A percentile compares a stretch with the other conserved stretches of the same genome.
Evolutionary conservation across 2,888 invertebrate genomes (phyloP).

Genomic region (Chrysina gloriosa): DNA sequence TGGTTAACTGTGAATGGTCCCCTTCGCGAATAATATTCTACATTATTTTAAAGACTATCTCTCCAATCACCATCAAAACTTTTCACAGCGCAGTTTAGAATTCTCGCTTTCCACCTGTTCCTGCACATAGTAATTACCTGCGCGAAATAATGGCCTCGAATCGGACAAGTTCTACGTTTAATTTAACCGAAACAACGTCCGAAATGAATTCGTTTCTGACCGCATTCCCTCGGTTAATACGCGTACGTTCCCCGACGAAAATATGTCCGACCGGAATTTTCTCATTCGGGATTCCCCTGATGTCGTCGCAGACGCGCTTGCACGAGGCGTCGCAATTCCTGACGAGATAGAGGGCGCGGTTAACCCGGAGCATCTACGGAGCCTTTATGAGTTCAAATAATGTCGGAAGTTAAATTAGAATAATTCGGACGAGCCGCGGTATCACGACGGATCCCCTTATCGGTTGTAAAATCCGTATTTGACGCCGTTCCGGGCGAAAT

Average conservation of each 20-base stretch:
- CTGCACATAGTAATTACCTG: no score
- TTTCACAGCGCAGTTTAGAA: no score
- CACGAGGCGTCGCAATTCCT: background rate
- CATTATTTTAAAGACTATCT: no score
- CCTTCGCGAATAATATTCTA: no score
- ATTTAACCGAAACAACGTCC: background rate
- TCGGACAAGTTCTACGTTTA: no score
- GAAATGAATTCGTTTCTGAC: background rate
- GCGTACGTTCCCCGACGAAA: background rate
- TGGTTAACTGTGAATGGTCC: no score
- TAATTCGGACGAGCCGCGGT: conserved; percentile 5
- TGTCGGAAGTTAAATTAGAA: conserved; percentile 34
- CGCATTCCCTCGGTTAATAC: conserved; percentile 8
- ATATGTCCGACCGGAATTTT: conserved; percentile 4
- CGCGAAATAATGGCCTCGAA: no score
- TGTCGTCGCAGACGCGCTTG: background rate
- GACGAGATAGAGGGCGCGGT: background rate
- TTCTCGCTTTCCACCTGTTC: no score
- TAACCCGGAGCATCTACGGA: background rate
- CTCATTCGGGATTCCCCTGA: background rate
- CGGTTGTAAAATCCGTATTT: conserved; percentile 14
- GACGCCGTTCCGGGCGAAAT: background rate
- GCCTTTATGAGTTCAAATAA: conserved; percentile 28
- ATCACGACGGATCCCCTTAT: conserved; percentile 7
- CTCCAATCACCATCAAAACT: no score